Conservation (phyloP, 2,888 invertebrate genomes). For the Ectemnius continuus region DNA sequence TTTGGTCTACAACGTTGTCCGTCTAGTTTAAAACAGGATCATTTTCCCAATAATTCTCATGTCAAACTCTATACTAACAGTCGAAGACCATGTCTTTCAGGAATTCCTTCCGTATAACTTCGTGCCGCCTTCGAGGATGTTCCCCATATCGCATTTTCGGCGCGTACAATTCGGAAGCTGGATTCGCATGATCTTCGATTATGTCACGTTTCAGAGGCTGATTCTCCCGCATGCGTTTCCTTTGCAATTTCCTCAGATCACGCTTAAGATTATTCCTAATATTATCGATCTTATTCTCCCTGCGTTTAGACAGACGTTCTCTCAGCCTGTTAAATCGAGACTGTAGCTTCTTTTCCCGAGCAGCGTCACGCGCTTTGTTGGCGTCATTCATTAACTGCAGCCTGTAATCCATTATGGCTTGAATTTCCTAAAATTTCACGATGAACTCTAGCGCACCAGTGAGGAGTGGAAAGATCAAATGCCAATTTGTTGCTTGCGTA, state of each 20-base stretch:
- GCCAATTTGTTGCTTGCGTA: not conserved
- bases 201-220: slow-evolving; percentile 42
- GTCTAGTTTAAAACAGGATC: too few relatives aligned
- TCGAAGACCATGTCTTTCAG: slow-evolving; percentile 46
- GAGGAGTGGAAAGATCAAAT: not conserved
- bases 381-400: slow-evolving; percentile 85
- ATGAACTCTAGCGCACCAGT: not conserved
- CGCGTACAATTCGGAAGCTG: slow-evolving; percentile 82
- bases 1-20: slow-evolving; percentile 71
- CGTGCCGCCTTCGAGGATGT: slow-evolving; percentile 81
- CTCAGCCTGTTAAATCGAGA: slow-evolving; percentile 78
- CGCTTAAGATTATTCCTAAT: slow-evolving; percentile 79
- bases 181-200: slow-evolving; percentile 74
- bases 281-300: slow-evolving; percentile 81
- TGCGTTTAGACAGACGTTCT: slow-evolving; percentile 79
- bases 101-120: slow-evolving; percentile 61
- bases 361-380: slow-evolving; percentile 80
- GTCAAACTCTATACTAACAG: slow-evolving; percentile 41
- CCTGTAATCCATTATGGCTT: slow-evolving; percentile 84
- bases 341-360: slow-evolving; percentile 77
- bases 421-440: slow-evolving; percentile 81
- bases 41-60: too few relatives aligned
- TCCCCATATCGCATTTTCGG: slow-evolving; percentile 83
- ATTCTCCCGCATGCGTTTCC: slow-evolving; percentile 69
- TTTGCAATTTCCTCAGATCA: slow-evolving; percentile 79